These are phyloP conservation scores for Nasonia vitripennis DNA, from an alignment of 1,140 invertebrate species.

Conservation along the genomic window DNA sequence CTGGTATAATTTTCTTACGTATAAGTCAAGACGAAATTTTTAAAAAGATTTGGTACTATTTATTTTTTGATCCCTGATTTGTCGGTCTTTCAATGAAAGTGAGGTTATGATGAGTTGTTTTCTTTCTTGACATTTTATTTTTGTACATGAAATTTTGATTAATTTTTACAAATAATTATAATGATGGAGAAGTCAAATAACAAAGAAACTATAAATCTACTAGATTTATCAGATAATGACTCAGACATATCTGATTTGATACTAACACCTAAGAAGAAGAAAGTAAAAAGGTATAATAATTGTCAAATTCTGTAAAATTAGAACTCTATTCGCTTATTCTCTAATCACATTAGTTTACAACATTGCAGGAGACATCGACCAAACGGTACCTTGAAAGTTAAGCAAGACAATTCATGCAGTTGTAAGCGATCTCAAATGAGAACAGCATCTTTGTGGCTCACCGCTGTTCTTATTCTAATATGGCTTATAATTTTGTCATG, in stretches of 20 bases:
- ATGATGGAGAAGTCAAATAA: slow-evolving; percentile 74
- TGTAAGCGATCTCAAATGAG: slow-evolving; percentile 64
- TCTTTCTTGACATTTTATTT: slow-evolving; percentile 25
- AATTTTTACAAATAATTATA: neutral
- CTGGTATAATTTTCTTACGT: neutral
- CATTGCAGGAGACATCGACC: slow-evolving; percentile 61
- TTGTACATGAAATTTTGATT: slow-evolving; percentile 18
- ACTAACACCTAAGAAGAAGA: slow-evolving; percentile 78
- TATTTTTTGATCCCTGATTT: slow-evolving; percentile 21
- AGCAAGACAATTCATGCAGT: slow-evolving; percentile 59
- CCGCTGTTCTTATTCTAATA: slow-evolving; percentile 67
- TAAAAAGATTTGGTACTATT: slow-evolving; percentile 29
- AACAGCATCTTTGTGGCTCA: slow-evolving; percentile 67
- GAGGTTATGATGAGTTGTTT: slow-evolving; percentile 32
- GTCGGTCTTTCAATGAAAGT: neutral
- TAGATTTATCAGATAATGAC: slow-evolving; percentile 79
- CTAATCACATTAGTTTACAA: neutral
- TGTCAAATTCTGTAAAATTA: neutral
- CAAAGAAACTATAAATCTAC: slow-evolving; percentile 80
- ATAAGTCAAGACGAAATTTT: neutral
- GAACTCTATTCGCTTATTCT: neutral
- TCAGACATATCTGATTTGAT: slow-evolving; percentile 79
- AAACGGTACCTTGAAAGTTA: slow-evolving; percentile 56
- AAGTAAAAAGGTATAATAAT: slow-evolving; percentile 74
- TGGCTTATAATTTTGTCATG: slow-evolving; percentile 74